phyloP scores from a whole-genome alignment of 1,140 invertebrate genomes.

The Sarcophaga peregrina region DNA sequence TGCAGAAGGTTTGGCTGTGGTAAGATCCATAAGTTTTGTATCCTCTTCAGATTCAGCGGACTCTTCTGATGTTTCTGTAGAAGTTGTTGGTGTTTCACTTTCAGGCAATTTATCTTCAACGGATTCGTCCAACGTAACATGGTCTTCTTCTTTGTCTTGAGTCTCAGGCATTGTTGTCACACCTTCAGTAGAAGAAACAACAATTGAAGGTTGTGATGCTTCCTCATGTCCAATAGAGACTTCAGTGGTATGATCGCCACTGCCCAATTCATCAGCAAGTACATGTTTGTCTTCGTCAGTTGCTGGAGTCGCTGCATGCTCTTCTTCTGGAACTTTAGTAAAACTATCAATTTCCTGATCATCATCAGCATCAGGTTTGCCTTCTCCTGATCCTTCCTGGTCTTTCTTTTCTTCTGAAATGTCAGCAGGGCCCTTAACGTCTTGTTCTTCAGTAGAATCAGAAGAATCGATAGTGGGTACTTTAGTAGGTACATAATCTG shows the following conservation, averaged over 20 bases:
- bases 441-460: constrained; percentile 42
- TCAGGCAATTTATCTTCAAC: background rate
- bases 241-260: constrained; percentile 32
- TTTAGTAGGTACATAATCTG: constrained; percentile 24
- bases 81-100: background rate
- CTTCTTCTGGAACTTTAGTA: background rate
- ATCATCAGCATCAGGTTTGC: constrained; percentile 28
- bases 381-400: constrained; percentile 26
- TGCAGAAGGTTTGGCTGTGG: constrained; percentile 3
- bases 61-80: constrained; percentile 16
- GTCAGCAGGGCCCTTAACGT: constrained; percentile 24
- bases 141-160: constrained; percentile 2
- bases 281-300: background rate
- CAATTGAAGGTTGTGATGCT: constrained; percentile 29
- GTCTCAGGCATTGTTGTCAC: background rate
- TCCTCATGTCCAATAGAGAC: background rate
- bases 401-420: constrained; percentile 37
- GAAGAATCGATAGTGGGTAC: constrained; percentile 17
- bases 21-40: constrained; percentile 43
- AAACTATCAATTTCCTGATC: background rate
- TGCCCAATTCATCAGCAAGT: constrained; percentile 36
- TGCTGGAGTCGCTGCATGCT: background rate
- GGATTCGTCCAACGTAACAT: constrained; percentile 35
- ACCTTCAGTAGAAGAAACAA: background rate
- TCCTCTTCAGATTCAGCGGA: constrained; percentile 38